Base-by-base conservation (phyloP, 2,888 invertebrate genomes). In the Monopis laevigella region DNA sequence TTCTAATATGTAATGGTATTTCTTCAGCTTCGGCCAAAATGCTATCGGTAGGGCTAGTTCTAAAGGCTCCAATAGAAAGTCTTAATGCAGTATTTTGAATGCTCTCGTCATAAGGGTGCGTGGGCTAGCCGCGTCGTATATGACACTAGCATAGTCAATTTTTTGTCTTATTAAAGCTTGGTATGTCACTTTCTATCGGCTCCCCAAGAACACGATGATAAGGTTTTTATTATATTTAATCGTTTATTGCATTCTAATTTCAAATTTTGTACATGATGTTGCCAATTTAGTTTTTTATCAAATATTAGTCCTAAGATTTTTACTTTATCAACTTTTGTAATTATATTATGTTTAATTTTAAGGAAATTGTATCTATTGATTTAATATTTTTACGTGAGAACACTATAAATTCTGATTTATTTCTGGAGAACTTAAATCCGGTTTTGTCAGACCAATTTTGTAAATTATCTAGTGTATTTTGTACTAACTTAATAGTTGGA, bases 341-440 rank as follows among this genome's bases (percentile, higher is more conserved):
- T n/a, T n/a, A n/a, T n/a, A n/a, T n/a, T n/a, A n/a, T n/a, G n/a
- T n/a, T 42, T 43, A 36, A 45, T 45, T 16, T 2, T 2, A 2
- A 17, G 18, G 17, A 43, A 35, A 42, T 36, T 28, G 21, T 11
- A 10, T 10, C 16, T 39, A 32, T 35, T 21, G 2, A 17, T 39
- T 42, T 41, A n/a, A 36, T 34, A 27, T 28, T 41, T 28, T 39
- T 43, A 8, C 38, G 43, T 6, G 42, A 24, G 10, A 45, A 41
- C 11, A 47, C 30, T 5, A 47, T 45, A 36, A 42, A 43, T 26
- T 47, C 44, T n/a, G 45, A 38, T 44, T 47, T 47, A 12, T 6
- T 14, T 40, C 42, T 42, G 17, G 47, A 47, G 38, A 47, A 47
- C 35, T 43, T 40, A 13, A 45, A 45, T 18, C 47, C 47, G 5